phyloP scores from a whole-genome alignment of 2,797 vertebrate genomes.

The Poeciliopsis paucimaculata region DNA sequence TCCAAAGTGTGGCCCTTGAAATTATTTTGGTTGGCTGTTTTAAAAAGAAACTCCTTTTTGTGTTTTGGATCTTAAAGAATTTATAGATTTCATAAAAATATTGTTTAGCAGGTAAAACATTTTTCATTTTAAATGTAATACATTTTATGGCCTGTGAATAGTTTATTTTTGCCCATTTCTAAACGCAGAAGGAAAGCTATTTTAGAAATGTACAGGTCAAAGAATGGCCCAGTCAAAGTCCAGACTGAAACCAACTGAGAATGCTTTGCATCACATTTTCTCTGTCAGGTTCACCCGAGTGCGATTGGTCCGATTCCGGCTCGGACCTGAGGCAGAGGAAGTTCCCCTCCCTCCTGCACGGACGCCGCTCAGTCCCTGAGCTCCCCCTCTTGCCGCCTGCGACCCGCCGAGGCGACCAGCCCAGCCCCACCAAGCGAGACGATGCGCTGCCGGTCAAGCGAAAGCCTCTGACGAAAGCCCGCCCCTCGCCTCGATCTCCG shows the following conservation, averaged over 20 bases:
- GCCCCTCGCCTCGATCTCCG: conserved; percentile 69
- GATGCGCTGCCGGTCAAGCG: conserved; percentile 80
- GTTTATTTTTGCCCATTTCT: no score
- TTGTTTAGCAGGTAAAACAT: no score
- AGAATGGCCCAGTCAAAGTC: not conserved
- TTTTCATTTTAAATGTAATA: no score
- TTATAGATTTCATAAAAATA: no score
- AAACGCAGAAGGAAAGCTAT: not conserved
- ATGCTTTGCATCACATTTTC: conserved; percentile 3
- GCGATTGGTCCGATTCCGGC: conserved; percentile 94
- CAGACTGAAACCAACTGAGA: not conserved
- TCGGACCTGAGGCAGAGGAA: conserved; percentile 90
- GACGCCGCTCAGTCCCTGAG: conserved; percentile 86
- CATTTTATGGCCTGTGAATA: no score
- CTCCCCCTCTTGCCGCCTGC: conserved; percentile 79
- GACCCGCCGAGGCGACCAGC: conserved; percentile 74
- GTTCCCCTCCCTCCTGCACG: conserved; percentile 85
- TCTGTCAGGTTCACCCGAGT: conserved; percentile 81
- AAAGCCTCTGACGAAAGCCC: conserved; percentile 70
- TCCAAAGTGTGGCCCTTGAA: no score
- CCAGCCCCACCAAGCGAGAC: conserved; percentile 83
- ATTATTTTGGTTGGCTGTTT: no score
- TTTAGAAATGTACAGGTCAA: not conserved
- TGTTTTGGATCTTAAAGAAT: no score
- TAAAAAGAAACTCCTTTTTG: no score